Percentiles rank a stretch among this genome's conserved stretches.
Evolutionary conservation across 2,113 vertebrate genomes (phyloP).

Genomic region (Brachypodius melanocephalos): DNA sequence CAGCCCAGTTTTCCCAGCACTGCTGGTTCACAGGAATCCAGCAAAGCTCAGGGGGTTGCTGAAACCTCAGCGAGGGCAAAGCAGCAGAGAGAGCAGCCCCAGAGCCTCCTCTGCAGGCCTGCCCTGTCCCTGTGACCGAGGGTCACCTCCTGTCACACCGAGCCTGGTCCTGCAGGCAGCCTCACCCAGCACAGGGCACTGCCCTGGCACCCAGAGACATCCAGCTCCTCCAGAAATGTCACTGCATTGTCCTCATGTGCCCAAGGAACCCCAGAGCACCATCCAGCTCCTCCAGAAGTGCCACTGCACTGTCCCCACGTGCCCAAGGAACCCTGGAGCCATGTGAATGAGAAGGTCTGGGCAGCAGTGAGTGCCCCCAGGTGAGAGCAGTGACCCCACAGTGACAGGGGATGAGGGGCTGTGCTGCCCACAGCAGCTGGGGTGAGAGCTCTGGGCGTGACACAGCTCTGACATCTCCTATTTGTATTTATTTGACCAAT

Average conservation of each 20-base stretch:
- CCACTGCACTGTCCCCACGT: neutral
- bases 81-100: too few relatives aligned
- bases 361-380: rapidly evolving
- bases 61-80: too few relatives aligned
- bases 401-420: rapidly evolving
- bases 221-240: rapidly evolving
- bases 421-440: neutral
- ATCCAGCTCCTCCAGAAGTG: too few relatives aligned
- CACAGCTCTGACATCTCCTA: neutral
- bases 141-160: too few relatives aligned
- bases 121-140: too few relatives aligned
- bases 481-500: too few relatives aligned
- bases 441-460: rapidly evolving
- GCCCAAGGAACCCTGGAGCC: neutral
- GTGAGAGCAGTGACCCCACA: neutral
- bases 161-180: too few relatives aligned
- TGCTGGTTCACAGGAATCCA: too few relatives aligned
- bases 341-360: rapidly evolving
- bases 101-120: too few relatives aligned
- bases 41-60: too few relatives aligned
- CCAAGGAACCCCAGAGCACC: rapidly evolving
- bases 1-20: too few relatives aligned
- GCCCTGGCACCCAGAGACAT: rapidly evolving
- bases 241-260: neutral
- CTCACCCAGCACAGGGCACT: too few relatives aligned